Conservation (phyloP, 2,797 vertebrate genomes). For the Glyptemys insculpta region DNA sequence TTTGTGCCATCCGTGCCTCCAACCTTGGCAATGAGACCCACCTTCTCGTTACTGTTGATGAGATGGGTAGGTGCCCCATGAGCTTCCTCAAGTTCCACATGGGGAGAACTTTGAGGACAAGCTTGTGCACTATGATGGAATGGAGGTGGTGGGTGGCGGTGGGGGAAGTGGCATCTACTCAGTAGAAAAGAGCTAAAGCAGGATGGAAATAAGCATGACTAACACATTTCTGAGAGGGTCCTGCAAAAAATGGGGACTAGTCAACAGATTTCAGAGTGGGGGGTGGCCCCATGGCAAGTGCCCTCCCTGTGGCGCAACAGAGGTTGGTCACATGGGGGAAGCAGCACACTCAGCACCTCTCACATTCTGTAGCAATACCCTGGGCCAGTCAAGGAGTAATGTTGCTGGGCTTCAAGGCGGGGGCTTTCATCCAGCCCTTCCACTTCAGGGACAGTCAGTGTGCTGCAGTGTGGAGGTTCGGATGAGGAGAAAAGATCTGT, state of each 20-base stretch:
- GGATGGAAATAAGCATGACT: background rate
- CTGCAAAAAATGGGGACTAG: background rate
- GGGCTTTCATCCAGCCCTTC: background rate
- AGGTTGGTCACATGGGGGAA: background rate
- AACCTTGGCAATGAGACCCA: slow-evolving; percentile 75
- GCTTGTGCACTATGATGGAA: background rate
- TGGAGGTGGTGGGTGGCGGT: background rate
- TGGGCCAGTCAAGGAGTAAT: background rate
- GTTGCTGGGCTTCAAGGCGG: background rate
- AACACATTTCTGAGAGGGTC: background rate
- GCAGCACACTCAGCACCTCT: background rate
- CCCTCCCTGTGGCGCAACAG: background rate
- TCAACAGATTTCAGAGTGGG: background rate
- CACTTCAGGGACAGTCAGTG: background rate
- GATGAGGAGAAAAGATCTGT: background rate
- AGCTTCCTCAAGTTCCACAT: background rate
- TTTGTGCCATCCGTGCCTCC: slow-evolving; percentile 82
- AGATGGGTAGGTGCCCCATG: slow-evolving; percentile 83
- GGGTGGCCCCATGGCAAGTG: background rate
- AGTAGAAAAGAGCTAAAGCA: background rate
- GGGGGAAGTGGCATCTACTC: background rate
- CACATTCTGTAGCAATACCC: background rate
- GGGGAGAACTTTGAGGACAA: background rate
- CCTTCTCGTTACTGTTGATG: slow-evolving; percentile 87
- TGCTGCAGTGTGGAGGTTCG: background rate